Evolutionary conservation across 2,888 invertebrate genomes (phyloP), one percentile per base, ranked within the genome.

Genomic region (Rapana venosa): DNA sequence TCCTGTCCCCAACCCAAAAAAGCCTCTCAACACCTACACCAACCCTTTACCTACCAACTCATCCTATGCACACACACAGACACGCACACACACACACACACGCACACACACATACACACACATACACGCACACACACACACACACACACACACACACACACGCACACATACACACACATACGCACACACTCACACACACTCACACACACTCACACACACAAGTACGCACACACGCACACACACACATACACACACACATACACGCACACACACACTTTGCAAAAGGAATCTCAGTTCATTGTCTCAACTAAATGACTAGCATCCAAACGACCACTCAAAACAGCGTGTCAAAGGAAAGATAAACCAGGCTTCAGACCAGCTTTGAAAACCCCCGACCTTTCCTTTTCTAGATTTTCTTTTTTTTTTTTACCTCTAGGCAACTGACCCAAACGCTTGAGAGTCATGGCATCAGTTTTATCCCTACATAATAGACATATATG

Each of bases 121-220:
- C 70, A 22, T 70, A 70, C 70, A 70, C 70, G 22, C 70, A 70
- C 70, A 70, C 70, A 26, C 70, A 70, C 70, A 70, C 70, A 70
- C 70, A 70, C 70, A 70, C 70, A 70, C 70, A 70, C 70, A 70
- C 70, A 70, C 70, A 70, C 70, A 70, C 70, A 70, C 70, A 70
- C 70, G 26, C 22, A 70, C 70, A 22, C 70, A 70, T 22, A 70
- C 70, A 15, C 17, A 5, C 17, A 70, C 70, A 5, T 22, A 26
- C 70, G 26, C 17, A 70, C 70, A 70, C 70, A 70, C 70, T 17
- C 17, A 8, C 17, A 8, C 17, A 61, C 61, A 15, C 61, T 61
- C 70, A 26, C 70, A 26, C 70, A 26, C 70, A 26, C 70, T 5
- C 70, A n/a, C 74, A 74, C 74, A n/a, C 74, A 74, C 74, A 74